Evolutionary conservation across 2,797 vertebrate genomes (phyloP).

Genomic region (Artibeus lituratus): DNA sequence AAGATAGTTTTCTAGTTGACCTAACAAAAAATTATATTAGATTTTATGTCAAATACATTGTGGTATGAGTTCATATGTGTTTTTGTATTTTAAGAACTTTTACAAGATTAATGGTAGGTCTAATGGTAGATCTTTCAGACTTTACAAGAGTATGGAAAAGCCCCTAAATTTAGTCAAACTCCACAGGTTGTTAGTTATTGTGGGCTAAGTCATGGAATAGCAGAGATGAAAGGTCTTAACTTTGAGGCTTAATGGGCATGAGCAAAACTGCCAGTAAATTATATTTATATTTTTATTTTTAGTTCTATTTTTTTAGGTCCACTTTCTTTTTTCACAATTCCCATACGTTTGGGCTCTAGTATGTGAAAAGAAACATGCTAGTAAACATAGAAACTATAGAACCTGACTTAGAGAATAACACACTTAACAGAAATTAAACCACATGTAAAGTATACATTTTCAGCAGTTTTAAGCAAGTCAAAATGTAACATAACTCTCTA

Average conservation of each 20-base stretch:
- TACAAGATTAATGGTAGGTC: neutral
- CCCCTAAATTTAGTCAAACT: neutral
- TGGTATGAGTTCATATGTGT: neutral
- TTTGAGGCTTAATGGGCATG: neutral
- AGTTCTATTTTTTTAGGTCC: neutral
- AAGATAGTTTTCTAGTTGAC: constrained; percentile 44
- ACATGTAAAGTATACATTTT: neutral
- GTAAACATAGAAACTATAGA: neutral
- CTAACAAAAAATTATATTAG: neutral
- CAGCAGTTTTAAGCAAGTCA: neutral
- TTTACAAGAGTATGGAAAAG: neutral
- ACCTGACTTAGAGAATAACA: neutral
- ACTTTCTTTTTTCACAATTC: neutral
- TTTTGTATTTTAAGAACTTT: neutral
- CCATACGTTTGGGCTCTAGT: neutral
- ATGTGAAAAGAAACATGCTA: neutral
- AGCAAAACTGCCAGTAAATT: neutral
- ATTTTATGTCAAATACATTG: neutral
- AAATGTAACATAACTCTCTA: neutral
- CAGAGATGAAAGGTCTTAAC: neutral
- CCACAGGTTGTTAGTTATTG: neutral
- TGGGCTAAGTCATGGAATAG: neutral
- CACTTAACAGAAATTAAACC: neutral
- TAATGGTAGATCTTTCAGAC: too few species aligned
- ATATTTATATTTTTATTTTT: neutral